Base-by-base conservation (phyloP, 2,888 invertebrate species). In the Chromoteleia sp. region DNA sequence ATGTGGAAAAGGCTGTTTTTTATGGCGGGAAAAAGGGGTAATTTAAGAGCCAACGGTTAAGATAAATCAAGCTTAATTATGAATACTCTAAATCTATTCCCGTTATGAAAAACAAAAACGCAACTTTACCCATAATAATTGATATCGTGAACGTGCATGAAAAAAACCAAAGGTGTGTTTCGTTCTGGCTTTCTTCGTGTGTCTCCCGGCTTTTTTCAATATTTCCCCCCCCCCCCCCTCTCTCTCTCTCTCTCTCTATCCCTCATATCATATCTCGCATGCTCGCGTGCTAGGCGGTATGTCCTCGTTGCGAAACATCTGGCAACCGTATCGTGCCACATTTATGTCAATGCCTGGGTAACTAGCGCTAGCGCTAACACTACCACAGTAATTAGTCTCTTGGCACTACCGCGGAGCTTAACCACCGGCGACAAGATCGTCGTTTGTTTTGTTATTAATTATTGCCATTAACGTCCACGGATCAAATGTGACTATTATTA, bases 321-420 rank as follows among this genome's bases (percentile, higher is more conserved):
- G 78, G 71, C 71, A 65, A 71, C 71, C 78, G 71, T 78, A 65
- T 71, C 70, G 77, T 71, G 77, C 77, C 71, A 71, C 71, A 71
- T 78, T 78, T 71, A 71, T 71, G 63, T 71, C 78, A 78, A 71
- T 78, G 78, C 78, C 56, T 71, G 39, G 61, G 65, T 65, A 78
- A 71, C 71, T 59, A 63, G 50, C 45, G 50, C 50, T 70, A 58
- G 70, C 39, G 15, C 58, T 39, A 50, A 30, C 43, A 21, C 58
- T 70, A 58, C 70, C 21, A 48, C 33, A 5, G 56, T 74, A 74
- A 74, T 63, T 74, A 74, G 63, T 71, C 65, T 45, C 45, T 29
- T 21, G 43, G 39, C 48, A 30, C 43, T 36, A 19, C 30, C 36
- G 15, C 14, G 45, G n/a, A 54, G 39, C 12, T 56, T 36, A 50